phyloP scores from a whole-genome alignment of 2,888 invertebrate genomes.

The Hecatera dysodea region DNA sequence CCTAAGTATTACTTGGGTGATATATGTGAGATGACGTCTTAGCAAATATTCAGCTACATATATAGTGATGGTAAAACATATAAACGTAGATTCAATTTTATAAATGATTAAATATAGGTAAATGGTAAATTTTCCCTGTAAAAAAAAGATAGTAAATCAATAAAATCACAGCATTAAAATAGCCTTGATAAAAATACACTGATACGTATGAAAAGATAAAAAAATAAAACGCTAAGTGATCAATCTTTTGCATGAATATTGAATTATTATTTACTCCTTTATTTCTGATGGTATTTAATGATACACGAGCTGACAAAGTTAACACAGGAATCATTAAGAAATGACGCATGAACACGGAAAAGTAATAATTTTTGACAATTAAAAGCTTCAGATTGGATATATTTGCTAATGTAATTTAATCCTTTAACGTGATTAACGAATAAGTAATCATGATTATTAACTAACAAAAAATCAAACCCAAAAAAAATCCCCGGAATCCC shows the following conservation, averaged over 20 bases:
- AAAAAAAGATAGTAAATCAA: neutral
- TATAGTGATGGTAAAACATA: no score
- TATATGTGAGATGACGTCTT: no score
- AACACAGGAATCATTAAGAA: neutral
- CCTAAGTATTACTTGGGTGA: no score
- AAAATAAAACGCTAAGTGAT: slow-evolving; percentile 5
- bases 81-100: no score
- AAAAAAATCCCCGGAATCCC: no score
- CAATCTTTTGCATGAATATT: slow-evolving; percentile 2
- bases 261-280: slow-evolving; percentile 26
- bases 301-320: slow-evolving; percentile 6
- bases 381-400: neutral
- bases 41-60: no score
- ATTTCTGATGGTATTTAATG: slow-evolving; percentile 32
- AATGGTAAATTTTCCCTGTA: neutral
- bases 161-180: neutral
- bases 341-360: slow-evolving; percentile 18
- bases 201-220: neutral
- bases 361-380: neutral
- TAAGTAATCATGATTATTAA: neutral
- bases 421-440: neutral
- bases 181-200: neutral
- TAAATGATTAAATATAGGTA: no score
- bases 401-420: neutral
- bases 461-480: no score